Percentiles rank a stretch among this genome's conserved stretches.
phyloP scores from a whole-genome alignment of 2,888 invertebrate species.

The Tiliacea aurago region DNA sequence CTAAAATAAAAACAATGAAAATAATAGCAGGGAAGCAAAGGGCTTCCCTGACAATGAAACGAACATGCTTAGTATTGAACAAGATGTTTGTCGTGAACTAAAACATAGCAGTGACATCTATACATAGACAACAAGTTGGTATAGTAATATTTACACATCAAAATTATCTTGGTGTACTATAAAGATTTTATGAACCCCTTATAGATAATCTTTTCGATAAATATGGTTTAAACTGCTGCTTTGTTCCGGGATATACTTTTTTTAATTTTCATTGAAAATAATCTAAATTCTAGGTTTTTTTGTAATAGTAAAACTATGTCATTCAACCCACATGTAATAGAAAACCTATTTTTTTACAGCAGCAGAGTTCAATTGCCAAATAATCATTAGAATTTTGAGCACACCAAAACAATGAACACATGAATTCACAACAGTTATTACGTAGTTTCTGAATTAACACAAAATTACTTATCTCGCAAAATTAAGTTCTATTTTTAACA shows the following conservation, averaged over 20 bases:
- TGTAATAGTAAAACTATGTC: background rate
- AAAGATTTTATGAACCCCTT: background rate
- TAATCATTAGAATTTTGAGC: background rate
- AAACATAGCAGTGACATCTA: conserved; percentile 60
- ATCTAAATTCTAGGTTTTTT: background rate
- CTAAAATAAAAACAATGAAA: conserved; percentile 45
- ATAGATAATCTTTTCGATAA: background rate
- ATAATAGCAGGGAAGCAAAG: conserved; percentile 27
- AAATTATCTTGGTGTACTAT: conserved; percentile 48
- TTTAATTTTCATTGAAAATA: background rate
- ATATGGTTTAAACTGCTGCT: background rate
- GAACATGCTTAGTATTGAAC: conserved; percentile 60
- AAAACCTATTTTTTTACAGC: background rate
- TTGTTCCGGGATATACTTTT: background rate
- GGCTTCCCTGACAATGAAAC: conserved; percentile 56
- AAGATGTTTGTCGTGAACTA: conserved; percentile 55
- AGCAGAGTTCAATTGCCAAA: background rate
- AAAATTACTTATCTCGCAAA: conserved; percentile 19
- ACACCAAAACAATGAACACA: conserved; percentile 43
- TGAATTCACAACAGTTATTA: conserved; percentile 17
- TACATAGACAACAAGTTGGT: conserved; percentile 33
- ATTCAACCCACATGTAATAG: background rate
- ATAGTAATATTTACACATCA: conserved; percentile 47
- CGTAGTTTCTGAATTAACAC: conserved; percentile 8
- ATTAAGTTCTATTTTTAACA: conserved; percentile 16